Percentiles rank a stretch among this genome's conserved stretches.
Evolutionary conservation across 2,797 vertebrate species (phyloP).

Genomic region (Orientallactaga sibirica): DNA sequence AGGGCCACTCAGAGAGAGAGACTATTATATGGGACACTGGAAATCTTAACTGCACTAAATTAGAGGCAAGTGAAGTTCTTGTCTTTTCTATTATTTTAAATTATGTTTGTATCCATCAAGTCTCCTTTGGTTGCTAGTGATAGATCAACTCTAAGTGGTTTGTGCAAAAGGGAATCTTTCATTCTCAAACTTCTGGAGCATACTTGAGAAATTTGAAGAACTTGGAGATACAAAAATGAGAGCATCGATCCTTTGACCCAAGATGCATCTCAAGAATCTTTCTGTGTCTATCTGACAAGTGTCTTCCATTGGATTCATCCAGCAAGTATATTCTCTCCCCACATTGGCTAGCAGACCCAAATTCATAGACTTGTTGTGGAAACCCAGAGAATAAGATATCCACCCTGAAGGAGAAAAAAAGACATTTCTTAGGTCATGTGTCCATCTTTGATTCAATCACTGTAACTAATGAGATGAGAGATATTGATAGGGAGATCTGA

Average conservation of each 20-base stretch:
- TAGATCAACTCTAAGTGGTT: background rate
- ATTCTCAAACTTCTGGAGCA: background rate
- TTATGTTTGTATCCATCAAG: background rate
- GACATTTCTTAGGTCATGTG: background rate
- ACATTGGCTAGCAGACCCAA: background rate
- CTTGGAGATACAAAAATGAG: background rate
- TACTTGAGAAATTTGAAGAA: background rate
- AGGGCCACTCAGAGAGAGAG: background rate
- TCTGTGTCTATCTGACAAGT: background rate
- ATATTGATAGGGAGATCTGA: background rate
- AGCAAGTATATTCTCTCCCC: background rate
- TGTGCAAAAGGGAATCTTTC: background rate
- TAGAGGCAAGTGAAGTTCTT: background rate
- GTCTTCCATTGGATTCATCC: background rate
- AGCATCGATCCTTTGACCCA: background rate
- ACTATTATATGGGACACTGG: background rate
- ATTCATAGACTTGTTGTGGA: background rate
- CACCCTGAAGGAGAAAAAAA: background rate
- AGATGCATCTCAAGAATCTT: background rate
- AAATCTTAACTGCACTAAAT: conserved; percentile 1
- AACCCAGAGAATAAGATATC: background rate
- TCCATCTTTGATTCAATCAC: background rate
- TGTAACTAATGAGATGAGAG: background rate
- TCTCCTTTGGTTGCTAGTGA: background rate
- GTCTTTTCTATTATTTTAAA: background rate